Percentiles rank a stretch among this genome's conserved stretches.
phyloP scores from a whole-genome alignment of 2,888 invertebrate species.

The Mythimna albipuncta region DNA sequence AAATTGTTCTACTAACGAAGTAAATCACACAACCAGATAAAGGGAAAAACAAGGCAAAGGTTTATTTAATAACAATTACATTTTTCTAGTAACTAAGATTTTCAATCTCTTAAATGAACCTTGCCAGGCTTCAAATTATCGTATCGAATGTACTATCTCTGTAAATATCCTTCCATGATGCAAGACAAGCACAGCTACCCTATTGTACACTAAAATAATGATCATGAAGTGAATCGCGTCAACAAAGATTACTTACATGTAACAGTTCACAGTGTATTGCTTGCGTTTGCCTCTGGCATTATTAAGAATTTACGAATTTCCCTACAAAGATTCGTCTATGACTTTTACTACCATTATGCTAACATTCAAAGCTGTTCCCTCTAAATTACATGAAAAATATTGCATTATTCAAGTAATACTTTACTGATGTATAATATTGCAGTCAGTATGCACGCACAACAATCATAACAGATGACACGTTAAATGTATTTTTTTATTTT shows the following conservation, averaged over 20 bases:
- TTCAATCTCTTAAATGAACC: conserved; percentile 34
- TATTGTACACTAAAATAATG: conserved; percentile 52
- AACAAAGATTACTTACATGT: conserved; percentile 60
- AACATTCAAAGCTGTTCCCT: conserved; percentile 85
- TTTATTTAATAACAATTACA: conserved; percentile 41
- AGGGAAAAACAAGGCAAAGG: conserved; percentile 28
- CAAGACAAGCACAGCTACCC: conserved; percentile 41
- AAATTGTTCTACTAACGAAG: conserved; percentile 44
- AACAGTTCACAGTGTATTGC: conserved; percentile 64
- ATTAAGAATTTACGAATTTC: conserved; percentile 71
- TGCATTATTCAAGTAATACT: conserved; percentile 73
- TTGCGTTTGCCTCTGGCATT: conserved; percentile 67
- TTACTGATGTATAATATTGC: conserved; percentile 67
- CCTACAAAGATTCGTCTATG: conserved; percentile 76
- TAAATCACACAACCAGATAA: conserved; percentile 54
- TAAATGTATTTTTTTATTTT: conserved; percentile 61
- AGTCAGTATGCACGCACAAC: conserved; percentile 67
- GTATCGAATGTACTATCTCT: conserved; percentile 27
- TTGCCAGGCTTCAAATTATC: conserved; percentile 22
- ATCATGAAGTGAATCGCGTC: conserved; percentile 44
- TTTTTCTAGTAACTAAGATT: conserved; percentile 42
- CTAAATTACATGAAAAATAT: conserved; percentile 85
- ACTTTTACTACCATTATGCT: conserved; percentile 72
- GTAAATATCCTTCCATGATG: conserved; percentile 24
- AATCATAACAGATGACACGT: conserved; percentile 63